These are phyloP conservation scores for Ophion slaviceki DNA, from an alignment of 2,888 invertebrate species.

Conservation along the genomic window DNA sequence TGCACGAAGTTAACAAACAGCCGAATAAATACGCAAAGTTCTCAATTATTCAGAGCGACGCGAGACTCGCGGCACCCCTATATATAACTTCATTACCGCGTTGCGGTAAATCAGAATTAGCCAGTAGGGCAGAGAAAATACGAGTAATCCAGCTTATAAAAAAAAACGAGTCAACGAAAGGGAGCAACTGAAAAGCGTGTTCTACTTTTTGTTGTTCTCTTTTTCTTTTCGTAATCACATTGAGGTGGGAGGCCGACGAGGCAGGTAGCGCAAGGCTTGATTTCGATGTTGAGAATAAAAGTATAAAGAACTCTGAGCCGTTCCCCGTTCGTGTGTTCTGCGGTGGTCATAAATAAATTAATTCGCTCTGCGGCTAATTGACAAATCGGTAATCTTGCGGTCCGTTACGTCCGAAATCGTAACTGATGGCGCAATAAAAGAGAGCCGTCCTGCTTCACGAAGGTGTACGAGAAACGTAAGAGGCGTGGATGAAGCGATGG, in stretches of 20 bases:
- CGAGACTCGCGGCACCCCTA: background rate
- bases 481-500: slow-evolving; percentile 22
- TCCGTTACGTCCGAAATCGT: slow-evolving; percentile 72
- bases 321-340: slow-evolving; percentile 21
- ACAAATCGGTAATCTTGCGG: slow-evolving; percentile 79
- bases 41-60: background rate
- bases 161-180: slow-evolving; percentile 12
- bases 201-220: background rate
- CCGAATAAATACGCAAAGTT: background rate
- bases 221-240: background rate
- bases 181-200: slow-evolving; percentile 8
- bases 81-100: slow-evolving; percentile 53
- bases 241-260: slow-evolving; percentile 31
- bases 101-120: slow-evolving; percentile 60
- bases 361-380: slow-evolving; percentile 74
- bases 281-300: slow-evolving; percentile 57
- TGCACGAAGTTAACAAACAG: background rate
- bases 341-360: slow-evolving; percentile 78
- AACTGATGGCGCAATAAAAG: slow-evolving; percentile 77
- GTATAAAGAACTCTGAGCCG: slow-evolving; percentile 52
- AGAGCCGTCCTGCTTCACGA: slow-evolving; percentile 56
- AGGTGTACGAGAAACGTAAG: slow-evolving; percentile 49
- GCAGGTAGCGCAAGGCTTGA: background rate
- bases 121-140: slow-evolving; percentile 20
- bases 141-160: slow-evolving; percentile 14